Evolutionary conservation across 2,888 invertebrate genomes (phyloP), one percentile per base, ranked within the genome.

Genomic region (Amphipyra tragopoginis): DNA sequence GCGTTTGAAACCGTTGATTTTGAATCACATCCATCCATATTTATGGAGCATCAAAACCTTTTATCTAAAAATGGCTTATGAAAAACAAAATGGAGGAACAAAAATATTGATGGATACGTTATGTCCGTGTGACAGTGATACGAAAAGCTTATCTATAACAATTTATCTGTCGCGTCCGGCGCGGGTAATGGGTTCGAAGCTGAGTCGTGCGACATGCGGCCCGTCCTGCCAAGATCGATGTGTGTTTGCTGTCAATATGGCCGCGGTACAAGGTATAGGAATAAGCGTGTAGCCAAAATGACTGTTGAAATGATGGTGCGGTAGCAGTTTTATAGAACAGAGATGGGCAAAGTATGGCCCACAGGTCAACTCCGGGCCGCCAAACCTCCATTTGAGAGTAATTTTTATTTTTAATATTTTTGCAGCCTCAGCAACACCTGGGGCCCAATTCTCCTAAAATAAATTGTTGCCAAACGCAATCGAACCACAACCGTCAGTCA

Each of bases 91-190:
- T 68, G 66, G 51, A 14, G 10, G 58, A 10, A 50, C 38, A 58
- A 60, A 55, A 59, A 57, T 53, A 54, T 69, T 59, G 76, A 78
- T 78, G 65, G 75, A 72, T 65, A 60, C 54, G 59, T 66, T n/a
- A 33, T 70, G 80, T 65, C 54, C 53, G 45, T 47, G 40, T 63
- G 79, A 62, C 66, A 75, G 66, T 64, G 76, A 70, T 78, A 80
- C 75, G 62, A 70, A 68, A 72, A 70, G 71, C 71, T 79, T 79
- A 79, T 79, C 81, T 80, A 73, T 78, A 68, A 73, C 81, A 80
- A 79, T 79, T 80, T 79, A 79, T 79, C 79, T 68, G 65, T 55
- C 62, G 73, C 77, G 73, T 79, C 79, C 79, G 79, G 79, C 60
- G 44, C 43, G 73, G 65, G 76, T 80, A 79, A 79, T 80, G 79